Base-by-base conservation (phyloP, 2,888 invertebrate genomes). In the Apotomis turbidana region DNA sequence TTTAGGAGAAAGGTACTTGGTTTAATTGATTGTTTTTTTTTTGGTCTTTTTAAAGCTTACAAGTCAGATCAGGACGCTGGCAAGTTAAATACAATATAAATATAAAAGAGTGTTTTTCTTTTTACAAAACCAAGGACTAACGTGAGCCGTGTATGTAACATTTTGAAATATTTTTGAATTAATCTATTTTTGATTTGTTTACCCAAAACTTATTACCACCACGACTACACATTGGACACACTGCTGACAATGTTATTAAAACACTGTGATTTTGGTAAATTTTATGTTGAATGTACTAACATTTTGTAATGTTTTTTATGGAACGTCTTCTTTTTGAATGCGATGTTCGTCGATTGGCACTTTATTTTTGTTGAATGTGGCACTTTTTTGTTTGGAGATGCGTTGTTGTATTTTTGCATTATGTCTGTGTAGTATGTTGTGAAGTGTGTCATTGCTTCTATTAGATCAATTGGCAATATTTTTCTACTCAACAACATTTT, bases 401-500 rank as follows among this genome's bases (percentile, higher is more conserved):
- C 77, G 55, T 79, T 77, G 41, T 78, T 78, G 74, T 76, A 75
- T 80, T 74, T 41, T 78, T 79, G 77, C 78, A 74, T 76, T 72
- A 10, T 78, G 70, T 74, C 67, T 75, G 74, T 79, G 85, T 85
- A 99, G 98, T 99, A 99, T 95, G 99, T 99, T 91, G 99, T 99
- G 83, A 99, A 99, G 95, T 99, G 99, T 96, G 99, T 99, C 91
- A 97, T 98, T 93, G 98, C 98, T 93, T 98, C 98, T 84, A 97
- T 99, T 87, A 98, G 98, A 95, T 98, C 98, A 83, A 99, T 99
- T 94, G 99, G 99, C 90, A 99, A 99, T 95, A 99, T 99, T 93
- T 98, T 99, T 96, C 95, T 99, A 95, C 99, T 99, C 94, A 99
- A 99, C 92, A 98, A 98, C 94, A 97, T 99, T 93, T 97, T 99